phyloP scores from a whole-genome alignment of 1,140 invertebrate species.

The Vollenhovia emeryi region DNA sequence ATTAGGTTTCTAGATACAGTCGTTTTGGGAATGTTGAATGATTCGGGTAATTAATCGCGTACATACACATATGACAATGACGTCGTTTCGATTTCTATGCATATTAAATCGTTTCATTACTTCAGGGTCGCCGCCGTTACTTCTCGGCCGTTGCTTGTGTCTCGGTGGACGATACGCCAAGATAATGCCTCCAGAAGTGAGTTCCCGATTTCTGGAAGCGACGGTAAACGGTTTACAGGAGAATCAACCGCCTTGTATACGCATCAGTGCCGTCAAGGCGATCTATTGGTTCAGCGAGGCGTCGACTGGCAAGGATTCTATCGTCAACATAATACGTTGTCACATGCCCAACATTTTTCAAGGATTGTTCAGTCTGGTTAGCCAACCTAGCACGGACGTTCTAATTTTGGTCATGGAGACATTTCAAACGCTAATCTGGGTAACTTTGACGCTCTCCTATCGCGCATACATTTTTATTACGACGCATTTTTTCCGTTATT shows the following conservation, averaged over 20 bases:
- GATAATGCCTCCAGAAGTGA: conserved; percentile 86
- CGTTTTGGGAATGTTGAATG: conserved; percentile 84
- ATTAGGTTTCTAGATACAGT: conserved; percentile 88
- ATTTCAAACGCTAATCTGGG: conserved; percentile 88
- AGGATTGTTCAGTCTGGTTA: conserved; percentile 79
- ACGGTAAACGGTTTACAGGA: conserved; percentile 88
- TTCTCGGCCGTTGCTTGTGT: conserved; percentile 91
- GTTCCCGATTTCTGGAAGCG: conserved; percentile 87
- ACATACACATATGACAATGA: neutral
- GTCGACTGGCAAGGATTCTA: conserved; percentile 68
- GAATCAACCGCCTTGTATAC: conserved; percentile 84
- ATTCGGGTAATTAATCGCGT: conserved; percentile 77
- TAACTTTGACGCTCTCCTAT: conserved; percentile 79
- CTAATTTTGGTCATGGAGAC: conserved; percentile 89
- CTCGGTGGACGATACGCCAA: conserved; percentile 89
- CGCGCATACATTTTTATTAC: neutral
- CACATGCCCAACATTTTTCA: conserved; percentile 82
- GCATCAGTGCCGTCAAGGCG: conserved; percentile 84
- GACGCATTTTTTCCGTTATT: neutral
- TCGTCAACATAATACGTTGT: conserved; percentile 77
- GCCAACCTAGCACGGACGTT: conserved; percentile 84
- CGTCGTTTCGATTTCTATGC: neutral
- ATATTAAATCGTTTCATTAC: neutral
- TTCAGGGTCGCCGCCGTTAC: conserved; percentile 87
- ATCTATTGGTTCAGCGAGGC: conserved; percentile 83